Evolutionary conservation across 2,888 invertebrate species (phyloP), one percentile per base, ranked within the genome.

Genomic region (Phaonia tiefii): DNA sequence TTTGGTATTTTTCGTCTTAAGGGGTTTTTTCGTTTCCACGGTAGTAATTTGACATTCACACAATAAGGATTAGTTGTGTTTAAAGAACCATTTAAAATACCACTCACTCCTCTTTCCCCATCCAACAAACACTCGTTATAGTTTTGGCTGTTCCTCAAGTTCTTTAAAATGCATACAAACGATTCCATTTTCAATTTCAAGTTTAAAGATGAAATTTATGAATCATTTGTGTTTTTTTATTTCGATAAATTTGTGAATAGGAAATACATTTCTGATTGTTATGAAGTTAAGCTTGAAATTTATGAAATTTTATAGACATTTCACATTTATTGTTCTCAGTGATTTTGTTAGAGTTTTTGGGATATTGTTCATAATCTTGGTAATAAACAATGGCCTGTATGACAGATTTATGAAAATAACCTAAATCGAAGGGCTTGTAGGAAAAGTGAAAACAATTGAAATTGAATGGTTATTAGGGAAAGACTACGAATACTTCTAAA

Each of bases 41-140:
- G 25, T 37, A 60, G 25, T 78, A 49, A 72, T 73, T 72, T 81
- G 81, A 78, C 81, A 75, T 66, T 37, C 37, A 69, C 39, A 78
- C 72, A 81, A 78, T 72, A 70, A 81, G 81, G 78, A 78, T 81
- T 78, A 81, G 72, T 75, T 72, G 22, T 72, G 67, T 75, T 81
- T 75, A 75, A 75, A 78, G 60, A 54, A 78, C 56, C 75, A 72
- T 75, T 81, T 72, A 69, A 54, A 25, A 46, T 44, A 39, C 31
- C 13, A 13, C 44, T 17, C 51, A 22, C 22, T 5, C 5, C 37
- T n/a, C 15, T 31, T 20, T 65, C 49, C 1, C 11, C 51, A 22
- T 22, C 51, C 5, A 31, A 44, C 4, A 44, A 2, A 15, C 49
- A 49, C 7, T 49, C 15, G 7, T 1, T 51, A 51, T 20, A 20